These are phyloP conservation scores for Hucho hucho DNA, from an alignment of 2,113 vertebrate species.

Conservation along the genomic window DNA sequence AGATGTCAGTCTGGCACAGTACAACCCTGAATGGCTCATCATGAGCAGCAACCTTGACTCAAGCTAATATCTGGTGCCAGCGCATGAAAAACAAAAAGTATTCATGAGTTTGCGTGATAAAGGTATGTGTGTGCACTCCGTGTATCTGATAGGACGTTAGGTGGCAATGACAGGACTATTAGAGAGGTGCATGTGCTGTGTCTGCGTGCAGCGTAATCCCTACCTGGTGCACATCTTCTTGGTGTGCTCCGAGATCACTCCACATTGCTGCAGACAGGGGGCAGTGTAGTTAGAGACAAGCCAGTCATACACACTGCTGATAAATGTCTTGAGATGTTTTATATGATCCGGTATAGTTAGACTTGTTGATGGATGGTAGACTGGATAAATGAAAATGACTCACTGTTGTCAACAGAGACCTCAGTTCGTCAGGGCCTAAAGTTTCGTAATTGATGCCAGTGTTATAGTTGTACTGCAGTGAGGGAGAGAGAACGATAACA, in stretches of 20 bases:
- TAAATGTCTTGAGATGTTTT: background rate
- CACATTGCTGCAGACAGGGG: constrained; percentile 85
- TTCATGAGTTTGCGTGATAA: no score
- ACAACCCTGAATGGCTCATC: background rate
- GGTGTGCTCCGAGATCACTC: constrained; percentile 96
- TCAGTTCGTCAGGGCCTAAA: constrained; percentile 89
- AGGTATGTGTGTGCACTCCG: no score
- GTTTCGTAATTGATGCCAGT: constrained; percentile 92
- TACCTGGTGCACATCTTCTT: constrained; percentile 99
- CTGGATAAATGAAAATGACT: constrained; percentile 47
- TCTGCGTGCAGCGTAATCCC: constrained; percentile 30
- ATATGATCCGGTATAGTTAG: background rate
- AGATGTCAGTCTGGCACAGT: no score
- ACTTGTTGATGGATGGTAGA: background rate
- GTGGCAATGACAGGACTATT: background rate
- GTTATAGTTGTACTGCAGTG: constrained; percentile 84
- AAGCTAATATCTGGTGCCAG: no score
- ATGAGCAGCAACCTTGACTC: no score
- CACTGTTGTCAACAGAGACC: constrained; percentile 90
- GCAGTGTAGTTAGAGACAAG: background rate
- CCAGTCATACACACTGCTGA: background rate
- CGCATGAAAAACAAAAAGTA: no score
- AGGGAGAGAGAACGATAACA: constrained; percentile 5
- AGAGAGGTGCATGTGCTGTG: no score
- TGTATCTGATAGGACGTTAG: background rate